These are phyloP conservation scores for Ciona savignyi DNA, from an alignment of 23 tunicate genomes.

Conservation along the genomic window DNA sequence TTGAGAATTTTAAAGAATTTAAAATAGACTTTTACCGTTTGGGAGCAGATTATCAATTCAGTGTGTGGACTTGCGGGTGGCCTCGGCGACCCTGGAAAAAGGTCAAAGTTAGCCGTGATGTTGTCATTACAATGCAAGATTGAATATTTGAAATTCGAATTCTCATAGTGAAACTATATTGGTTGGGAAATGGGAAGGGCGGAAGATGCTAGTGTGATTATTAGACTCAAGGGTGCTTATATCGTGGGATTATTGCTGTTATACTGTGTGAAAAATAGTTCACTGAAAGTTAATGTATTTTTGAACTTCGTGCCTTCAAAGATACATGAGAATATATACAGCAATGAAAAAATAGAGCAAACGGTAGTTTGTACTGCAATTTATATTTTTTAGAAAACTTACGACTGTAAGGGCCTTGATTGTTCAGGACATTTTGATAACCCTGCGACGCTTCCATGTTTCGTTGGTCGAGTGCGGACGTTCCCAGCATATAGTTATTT, in stretches of 20 bases:
- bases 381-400: too few relatives aligned
- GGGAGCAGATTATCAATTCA: slow-evolving; percentile 7
- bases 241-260: not conserved
- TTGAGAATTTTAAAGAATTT: too few relatives aligned
- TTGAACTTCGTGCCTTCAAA: not conserved
- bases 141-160: not conserved
- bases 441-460: not conserved
- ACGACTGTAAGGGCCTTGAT: not conserved
- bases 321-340: too few relatives aligned
- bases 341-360: too few relatives aligned
- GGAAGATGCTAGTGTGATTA: too few relatives aligned
- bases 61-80: slow-evolving; percentile 1
- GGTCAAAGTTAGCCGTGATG: not conserved
- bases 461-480: not conserved
- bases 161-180: not conserved
- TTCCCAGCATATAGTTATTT: not conserved
- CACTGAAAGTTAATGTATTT: not conserved
- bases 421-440: not conserved
- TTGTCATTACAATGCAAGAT: not conserved
- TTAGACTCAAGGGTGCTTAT: not conserved
- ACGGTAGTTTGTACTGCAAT: too few relatives aligned
- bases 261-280: not conserved
- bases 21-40: too few relatives aligned
- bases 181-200: not conserved
- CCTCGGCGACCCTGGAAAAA: slow-evolving; percentile 17